Base-by-base conservation (phyloP, 1,140 invertebrate genomes). In the Whitmania pigra region DNA sequence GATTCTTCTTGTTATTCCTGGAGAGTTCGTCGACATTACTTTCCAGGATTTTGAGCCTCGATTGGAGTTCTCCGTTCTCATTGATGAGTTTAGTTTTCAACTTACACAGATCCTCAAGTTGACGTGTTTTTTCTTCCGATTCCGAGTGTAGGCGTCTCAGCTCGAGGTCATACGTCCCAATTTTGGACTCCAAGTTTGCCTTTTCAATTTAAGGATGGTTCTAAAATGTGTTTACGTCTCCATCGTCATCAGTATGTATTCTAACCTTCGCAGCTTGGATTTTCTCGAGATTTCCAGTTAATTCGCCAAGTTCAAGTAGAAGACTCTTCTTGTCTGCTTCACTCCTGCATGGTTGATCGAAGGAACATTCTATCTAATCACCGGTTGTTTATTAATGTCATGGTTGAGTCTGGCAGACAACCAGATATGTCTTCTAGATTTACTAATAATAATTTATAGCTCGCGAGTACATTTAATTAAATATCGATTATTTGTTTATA, bases 21-120 rank as follows among this genome's bases (percentile, higher is more conserved):
- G 29, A 25, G 57, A 63, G 29, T 25, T 63, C 29, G 29, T 63
- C 57, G 18, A 25, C 29, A 31, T 13, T 13, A n/a, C 22, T 25
- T 63, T 63, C 57, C 57, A 63, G 20, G 11, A 25, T 2, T 63
- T 63, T 63, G 22, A 63, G 22, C 22, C 29, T 63, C 57, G 57
- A 63, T n/a, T 63, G 57, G 22, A 63, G 22, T 63, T 63, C 57
- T 63, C 57, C 57, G 57, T 1, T 63, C 2, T 63, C 57, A 31
- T 63, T 13, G 11, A 63, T 63, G 22, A 63, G 57, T 63, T 63
- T 63, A 22, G 57, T 15, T 63, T 63, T 63, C 9, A 63, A 13
- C 11, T 22, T 31, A 25, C 2, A 13, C 1, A 63, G 57, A 25
- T 17, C 57, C 29, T 63, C 6, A n/a, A 63, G 57, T 31, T 63